phyloP scores from a whole-genome alignment of 1,140 invertebrate genomes.

The Drosophila kepulauana region DNA sequence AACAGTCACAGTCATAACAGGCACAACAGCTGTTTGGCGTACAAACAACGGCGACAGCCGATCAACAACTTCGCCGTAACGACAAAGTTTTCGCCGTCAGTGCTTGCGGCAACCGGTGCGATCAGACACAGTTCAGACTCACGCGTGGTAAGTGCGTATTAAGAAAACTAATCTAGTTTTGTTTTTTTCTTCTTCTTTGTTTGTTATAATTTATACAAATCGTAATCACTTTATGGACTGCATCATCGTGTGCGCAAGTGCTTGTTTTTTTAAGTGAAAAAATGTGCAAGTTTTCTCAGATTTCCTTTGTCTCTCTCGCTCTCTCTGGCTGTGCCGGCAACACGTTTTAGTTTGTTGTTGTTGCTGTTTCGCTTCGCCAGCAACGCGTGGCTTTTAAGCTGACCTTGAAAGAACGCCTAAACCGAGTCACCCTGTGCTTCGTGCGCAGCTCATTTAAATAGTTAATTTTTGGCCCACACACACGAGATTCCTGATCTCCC shows the following conservation, averaged over 20 bases:
- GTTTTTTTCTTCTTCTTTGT: neutral
- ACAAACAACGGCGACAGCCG: neutral
- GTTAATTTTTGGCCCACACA: slow-evolving; percentile 9
- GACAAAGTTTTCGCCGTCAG: slow-evolving; percentile 16
- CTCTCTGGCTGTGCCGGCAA: neutral
- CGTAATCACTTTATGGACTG: neutral
- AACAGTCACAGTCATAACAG: neutral
- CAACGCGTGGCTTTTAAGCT: slow-evolving; percentile 19
- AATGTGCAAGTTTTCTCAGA: neutral
- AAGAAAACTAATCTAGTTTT: neutral
- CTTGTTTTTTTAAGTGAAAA: slow-evolving; percentile 11
- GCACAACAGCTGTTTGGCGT: slow-evolving; percentile 25
- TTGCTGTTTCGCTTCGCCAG: neutral
- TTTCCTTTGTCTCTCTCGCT: too few relatives aligned
- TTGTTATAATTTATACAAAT: neutral
- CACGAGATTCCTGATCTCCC: neutral
- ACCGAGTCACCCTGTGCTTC: slow-evolving; percentile 23
- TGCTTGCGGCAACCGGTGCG: neutral
- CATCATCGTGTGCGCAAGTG: neutral
- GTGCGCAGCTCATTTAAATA: slow-evolving; percentile 8
- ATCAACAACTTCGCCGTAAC: slow-evolving; percentile 9
- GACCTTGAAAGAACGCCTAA: slow-evolving; percentile 22
- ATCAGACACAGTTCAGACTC: slow-evolving; percentile 36
- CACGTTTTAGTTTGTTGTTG: slow-evolving; percentile 10
- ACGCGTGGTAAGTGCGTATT: slow-evolving; percentile 32